Conservation (phyloP, 2,888 invertebrate genomes). For the Megamerina dolium region DNA sequence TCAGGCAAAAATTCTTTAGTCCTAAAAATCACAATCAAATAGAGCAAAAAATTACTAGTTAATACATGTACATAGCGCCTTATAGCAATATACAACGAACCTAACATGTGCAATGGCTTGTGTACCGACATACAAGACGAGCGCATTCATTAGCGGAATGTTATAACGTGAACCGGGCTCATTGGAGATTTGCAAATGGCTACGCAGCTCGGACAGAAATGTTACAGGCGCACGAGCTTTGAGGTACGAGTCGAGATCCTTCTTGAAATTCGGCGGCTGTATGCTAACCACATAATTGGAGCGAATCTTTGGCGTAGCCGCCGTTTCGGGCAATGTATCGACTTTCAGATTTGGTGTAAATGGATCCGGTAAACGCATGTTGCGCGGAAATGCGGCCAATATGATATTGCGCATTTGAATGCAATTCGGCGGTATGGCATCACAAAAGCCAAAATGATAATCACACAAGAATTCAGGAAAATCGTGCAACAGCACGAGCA, state of each 20-base stretch:
- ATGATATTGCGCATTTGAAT: conserved; percentile 98
- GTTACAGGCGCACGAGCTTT: conserved; percentile 92
- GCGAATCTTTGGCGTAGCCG: conserved; percentile 80
- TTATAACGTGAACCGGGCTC: conserved; percentile 92
- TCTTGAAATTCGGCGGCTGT: conserved; percentile 82
- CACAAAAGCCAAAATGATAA: conserved; percentile 98
- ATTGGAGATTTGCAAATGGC: conserved; percentile 81
- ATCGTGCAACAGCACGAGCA: conserved; percentile 93
- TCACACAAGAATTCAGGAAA: conserved; percentile 99
- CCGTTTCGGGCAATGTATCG: conserved; percentile 83
- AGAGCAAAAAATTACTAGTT: not conserved
- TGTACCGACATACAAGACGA: conserved; percentile 95
- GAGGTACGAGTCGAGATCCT: conserved; percentile 94
- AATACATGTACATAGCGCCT: not conserved
- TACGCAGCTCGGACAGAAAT: conserved; percentile 85
- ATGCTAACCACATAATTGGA: conserved; percentile 84
- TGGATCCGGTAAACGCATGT: conserved; percentile 97
- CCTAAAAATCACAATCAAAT: conserved; percentile 45
- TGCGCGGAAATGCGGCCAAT: conserved; percentile 93
- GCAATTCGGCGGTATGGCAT: conserved; percentile 98
- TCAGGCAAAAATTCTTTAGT: conserved; percentile 87
- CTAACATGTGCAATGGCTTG: conserved; percentile 87
- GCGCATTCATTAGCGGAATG: conserved; percentile 92
- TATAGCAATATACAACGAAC: conserved; percentile 23
- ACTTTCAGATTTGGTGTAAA: conserved; percentile 95